Conservation (phyloP, 2,888 invertebrate species). For the Rhagonycha lutea region DNA sequence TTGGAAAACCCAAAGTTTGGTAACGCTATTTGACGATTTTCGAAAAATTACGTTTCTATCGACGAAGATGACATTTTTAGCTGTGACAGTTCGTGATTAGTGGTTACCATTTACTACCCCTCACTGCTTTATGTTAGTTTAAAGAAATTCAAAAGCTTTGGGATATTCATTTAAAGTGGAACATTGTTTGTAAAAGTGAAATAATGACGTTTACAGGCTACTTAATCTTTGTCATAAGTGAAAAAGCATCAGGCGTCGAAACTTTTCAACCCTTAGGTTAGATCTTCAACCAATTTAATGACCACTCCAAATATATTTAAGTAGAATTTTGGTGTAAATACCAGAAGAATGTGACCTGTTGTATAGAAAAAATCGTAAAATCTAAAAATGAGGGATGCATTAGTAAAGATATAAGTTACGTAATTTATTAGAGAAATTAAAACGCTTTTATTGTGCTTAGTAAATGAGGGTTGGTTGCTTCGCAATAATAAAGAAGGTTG, state of each 20-base stretch:
- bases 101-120: not conserved
- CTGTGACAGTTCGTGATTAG: not conserved
- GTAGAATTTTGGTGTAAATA: not conserved
- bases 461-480: not conserved
- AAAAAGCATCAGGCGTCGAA: slow-evolving; percentile 12
- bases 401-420: not conserved
- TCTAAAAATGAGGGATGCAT: not conserved
- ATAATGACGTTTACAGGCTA: slow-evolving; percentile 23
- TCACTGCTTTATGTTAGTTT: not conserved
- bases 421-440: not conserved
- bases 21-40: not conserved
- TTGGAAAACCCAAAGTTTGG: no score
- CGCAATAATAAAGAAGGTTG: not conserved
- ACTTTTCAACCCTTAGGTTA: slow-evolving; percentile 5
- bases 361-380: not conserved
- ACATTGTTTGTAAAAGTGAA: slow-evolving; percentile 14
- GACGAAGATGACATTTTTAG: not conserved
- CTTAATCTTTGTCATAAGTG: slow-evolving; percentile 9
- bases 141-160: not conserved
- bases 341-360: not conserved
- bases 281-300: not conserved
- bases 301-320: not conserved
- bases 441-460: not conserved
- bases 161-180: slow-evolving; percentile 4
- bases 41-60: not conserved